Conservation (phyloP, 2,113 vertebrate species). For the Cochlearius cochlearius region DNA sequence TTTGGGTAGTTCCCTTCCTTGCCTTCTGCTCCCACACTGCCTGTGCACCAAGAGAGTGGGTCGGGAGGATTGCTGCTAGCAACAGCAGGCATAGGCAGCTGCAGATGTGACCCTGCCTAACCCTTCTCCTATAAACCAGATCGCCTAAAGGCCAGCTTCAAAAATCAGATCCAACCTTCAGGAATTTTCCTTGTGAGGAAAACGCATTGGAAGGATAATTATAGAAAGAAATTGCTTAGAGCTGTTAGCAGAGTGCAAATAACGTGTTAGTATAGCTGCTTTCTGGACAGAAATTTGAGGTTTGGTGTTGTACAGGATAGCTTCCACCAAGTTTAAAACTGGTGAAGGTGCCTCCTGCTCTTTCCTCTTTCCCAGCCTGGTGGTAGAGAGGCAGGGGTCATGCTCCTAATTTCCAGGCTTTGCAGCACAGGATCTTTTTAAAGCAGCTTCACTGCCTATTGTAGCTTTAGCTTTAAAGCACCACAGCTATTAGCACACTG, state of each 20-base stretch:
- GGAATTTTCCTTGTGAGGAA: slow-evolving; percentile 27
- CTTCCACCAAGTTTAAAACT: not conserved
- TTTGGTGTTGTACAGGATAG: not conserved
- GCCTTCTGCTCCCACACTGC: slow-evolving; percentile 12
- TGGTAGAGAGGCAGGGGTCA: not conserved
- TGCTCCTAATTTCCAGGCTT: not conserved
- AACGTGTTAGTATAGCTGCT: not conserved
- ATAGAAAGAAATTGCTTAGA: not conserved
- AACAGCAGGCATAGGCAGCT: slow-evolving; percentile 8
- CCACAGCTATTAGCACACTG: not conserved
- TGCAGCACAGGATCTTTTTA: not conserved
- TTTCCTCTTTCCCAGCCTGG: not conserved
- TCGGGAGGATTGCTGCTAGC: slow-evolving; percentile 7
- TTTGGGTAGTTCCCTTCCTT: slow-evolving; percentile 20
- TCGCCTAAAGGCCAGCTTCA: not conserved
- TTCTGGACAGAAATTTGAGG: not conserved
- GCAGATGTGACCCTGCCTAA: slow-evolving; percentile 3
- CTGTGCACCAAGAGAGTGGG: not conserved
- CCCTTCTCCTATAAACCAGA: not conserved
- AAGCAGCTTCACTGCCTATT: not conserved
- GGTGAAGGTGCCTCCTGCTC: not conserved
- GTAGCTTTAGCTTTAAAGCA: not conserved
- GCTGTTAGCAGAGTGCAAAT: not conserved
- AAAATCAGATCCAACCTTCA: not conserved
- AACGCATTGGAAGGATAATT: not conserved